phyloP scores from a whole-genome alignment of 1,140 invertebrate genomes.

The Brachionus manjavacas region DNA sequence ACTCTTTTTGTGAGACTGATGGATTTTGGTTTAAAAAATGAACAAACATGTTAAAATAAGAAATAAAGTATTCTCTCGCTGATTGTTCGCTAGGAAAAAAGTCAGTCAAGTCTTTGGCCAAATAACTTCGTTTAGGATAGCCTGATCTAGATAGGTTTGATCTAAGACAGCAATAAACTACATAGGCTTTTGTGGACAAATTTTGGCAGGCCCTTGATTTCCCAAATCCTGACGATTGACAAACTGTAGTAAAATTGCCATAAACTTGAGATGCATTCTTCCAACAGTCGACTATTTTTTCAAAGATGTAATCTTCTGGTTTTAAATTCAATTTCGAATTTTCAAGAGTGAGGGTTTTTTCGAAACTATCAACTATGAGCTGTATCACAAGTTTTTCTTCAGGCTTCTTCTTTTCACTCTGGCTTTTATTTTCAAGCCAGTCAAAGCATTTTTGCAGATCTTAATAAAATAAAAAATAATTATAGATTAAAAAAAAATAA shows the following conservation, averaged over 20 bases:
- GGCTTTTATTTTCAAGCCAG: background rate
- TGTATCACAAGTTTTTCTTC: background rate
- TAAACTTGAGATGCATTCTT: background rate
- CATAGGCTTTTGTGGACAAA: background rate
- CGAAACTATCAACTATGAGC: background rate
- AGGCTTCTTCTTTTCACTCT: background rate
- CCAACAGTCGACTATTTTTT: background rate
- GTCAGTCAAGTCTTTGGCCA: background rate
- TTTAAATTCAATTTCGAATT: background rate
- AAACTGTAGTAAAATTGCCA: background rate
- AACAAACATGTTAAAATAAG: background rate
- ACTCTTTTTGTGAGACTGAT: background rate
- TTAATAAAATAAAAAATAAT: too few relatives aligned
- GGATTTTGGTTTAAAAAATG: background rate
- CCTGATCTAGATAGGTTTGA: background rate
- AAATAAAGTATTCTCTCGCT: background rate
- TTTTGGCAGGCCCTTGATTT: slow-evolving; percentile 2
- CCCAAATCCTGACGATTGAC: background rate
- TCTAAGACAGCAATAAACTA: slow-evolving; percentile 2
- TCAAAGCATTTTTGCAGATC: background rate
- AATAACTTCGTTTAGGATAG: background rate
- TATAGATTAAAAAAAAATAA: too few relatives aligned
- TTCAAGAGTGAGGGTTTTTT: background rate
- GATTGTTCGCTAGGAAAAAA: background rate
- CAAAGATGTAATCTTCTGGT: background rate